Evolutionary conservation across 2,888 invertebrate species (phyloP).

Genomic region (Dryocosmus kuriphilus): DNA sequence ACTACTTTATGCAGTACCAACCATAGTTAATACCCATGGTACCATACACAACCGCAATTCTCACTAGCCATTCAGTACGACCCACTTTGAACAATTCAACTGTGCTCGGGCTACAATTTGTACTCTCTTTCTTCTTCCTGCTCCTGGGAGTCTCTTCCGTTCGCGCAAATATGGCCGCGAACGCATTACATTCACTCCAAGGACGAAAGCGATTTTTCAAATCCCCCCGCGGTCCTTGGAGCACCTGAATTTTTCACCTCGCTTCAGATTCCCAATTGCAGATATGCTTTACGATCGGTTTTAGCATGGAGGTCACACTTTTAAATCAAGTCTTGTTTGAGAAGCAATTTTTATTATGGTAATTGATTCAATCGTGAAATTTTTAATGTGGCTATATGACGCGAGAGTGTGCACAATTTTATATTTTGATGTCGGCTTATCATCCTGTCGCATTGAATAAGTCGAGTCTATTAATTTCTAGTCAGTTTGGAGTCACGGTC

Average conservation of each 20-base stretch:
- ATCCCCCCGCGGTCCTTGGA: background rate
- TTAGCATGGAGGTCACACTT: background rate
- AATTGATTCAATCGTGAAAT: background rate
- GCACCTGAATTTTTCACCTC: constrained; percentile 17
- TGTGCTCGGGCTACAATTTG: constrained; percentile 17
- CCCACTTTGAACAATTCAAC: constrained; percentile 34
- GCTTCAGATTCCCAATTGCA: constrained; percentile 11
- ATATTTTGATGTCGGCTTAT: background rate
- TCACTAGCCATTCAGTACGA: constrained; percentile 26
- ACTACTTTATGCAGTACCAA: constrained; percentile 28
- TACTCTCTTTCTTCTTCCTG: constrained; percentile 13
- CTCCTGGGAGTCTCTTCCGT: constrained; percentile 5
- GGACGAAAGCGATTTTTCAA: background rate
- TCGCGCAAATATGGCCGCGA: background rate
- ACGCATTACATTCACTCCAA: background rate
- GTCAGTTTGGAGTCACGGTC: background rate
- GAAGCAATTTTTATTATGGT: background rate
- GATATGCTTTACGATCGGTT: constrained; percentile 17
- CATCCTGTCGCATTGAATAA: constrained; percentile 7
- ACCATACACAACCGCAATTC: constrained; percentile 19
- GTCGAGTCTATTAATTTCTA: no score
- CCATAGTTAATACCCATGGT: background rate
- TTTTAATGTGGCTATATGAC: background rate
- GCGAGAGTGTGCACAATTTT: background rate
- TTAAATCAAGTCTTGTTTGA: constrained; percentile 7